Evolutionary conservation across 1,140 invertebrate species (phyloP).

Genomic region (Macrotrachela quadricornifera): DNA sequence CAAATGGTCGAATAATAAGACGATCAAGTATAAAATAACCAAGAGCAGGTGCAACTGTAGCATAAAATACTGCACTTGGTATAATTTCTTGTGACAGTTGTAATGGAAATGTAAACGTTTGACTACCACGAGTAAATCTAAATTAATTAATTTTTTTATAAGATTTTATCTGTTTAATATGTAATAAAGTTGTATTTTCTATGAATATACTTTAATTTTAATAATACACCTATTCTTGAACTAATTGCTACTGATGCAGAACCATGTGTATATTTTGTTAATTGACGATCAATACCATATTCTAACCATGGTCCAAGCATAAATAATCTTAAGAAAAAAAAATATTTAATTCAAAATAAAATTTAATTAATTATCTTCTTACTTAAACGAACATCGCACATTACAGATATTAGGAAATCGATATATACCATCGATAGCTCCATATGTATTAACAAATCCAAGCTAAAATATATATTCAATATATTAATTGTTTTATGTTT

Average conservation of each 20-base stretch:
- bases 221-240: conserved; percentile 45
- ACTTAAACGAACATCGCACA: too few relatives aligned
- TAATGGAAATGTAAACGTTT: conserved; percentile 68
- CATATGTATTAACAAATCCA: too few relatives aligned
- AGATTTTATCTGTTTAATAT: too few relatives aligned
- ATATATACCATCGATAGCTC: too few relatives aligned
- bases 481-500: too few relatives aligned
- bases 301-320: background rate
- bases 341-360: too few relatives aligned
- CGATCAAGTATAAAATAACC: conserved; percentile 44
- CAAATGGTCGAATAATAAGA: conserved; percentile 62
- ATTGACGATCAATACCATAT: background rate
- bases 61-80: conserved; percentile 72
- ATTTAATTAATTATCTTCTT: too few relatives aligned
- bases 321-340: too few relatives aligned
- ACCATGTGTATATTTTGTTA: background rate
- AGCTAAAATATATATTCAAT: too few relatives aligned
- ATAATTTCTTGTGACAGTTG: conserved; percentile 68
- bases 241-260: conserved; percentile 24
- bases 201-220: conserved; percentile 15
- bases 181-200: too few relatives aligned
- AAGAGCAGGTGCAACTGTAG: conserved; percentile 59
- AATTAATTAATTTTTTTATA: conserved; percentile 10
- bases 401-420: too few relatives aligned
- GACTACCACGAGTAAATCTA: conserved; percentile 59